Evolutionary conservation across 2,113 vertebrate genomes (phyloP).

Genomic region (Caranx melampygus): DNA sequence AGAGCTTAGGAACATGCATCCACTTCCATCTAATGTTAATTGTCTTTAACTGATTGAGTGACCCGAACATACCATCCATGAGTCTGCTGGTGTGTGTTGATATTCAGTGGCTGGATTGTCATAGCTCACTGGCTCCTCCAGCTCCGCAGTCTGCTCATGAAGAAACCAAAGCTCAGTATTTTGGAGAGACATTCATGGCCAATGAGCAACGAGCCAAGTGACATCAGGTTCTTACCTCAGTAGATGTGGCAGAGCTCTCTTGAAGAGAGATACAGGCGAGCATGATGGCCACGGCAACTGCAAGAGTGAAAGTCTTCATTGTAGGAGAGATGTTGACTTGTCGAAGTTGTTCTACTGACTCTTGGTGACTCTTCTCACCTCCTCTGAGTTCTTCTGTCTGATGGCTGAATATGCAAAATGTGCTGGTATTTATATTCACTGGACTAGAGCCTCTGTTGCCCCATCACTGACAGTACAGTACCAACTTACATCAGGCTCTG

Average conservation of each 20-base stretch:
- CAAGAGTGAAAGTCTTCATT: slow-evolving; percentile 53
- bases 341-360: no score
- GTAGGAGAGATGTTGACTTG: background rate
- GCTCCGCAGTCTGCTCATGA: slow-evolving; percentile 22
- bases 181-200: background rate
- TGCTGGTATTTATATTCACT: slow-evolving; percentile 37
- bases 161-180: background rate
- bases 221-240: slow-evolving; percentile 57
- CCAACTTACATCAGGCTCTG: no score
- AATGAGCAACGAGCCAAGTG: background rate
- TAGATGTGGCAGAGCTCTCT: slow-evolving; percentile 47
- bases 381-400: background rate
- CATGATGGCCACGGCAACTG: slow-evolving; percentile 55
- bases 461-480: slow-evolving; percentile 1
- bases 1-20: no score
- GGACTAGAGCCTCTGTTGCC: slow-evolving; percentile 6
- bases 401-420: background rate
- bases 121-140: background rate
- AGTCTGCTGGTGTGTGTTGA: slow-evolving; percentile 9
- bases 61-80: slow-evolving; percentile 55
- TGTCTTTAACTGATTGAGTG: slow-evolving; percentile 16
- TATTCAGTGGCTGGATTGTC: slow-evolving; percentile 24
- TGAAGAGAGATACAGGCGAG: slow-evolving; percentile 53
- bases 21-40: slow-evolving; percentile 13
- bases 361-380: slow-evolving; percentile 7